A percentile compares a stretch with the other conserved stretches of the same genome.
Conservation (phyloP, 2,113 vertebrate species). For the Gorsachius goisagi region DNA sequence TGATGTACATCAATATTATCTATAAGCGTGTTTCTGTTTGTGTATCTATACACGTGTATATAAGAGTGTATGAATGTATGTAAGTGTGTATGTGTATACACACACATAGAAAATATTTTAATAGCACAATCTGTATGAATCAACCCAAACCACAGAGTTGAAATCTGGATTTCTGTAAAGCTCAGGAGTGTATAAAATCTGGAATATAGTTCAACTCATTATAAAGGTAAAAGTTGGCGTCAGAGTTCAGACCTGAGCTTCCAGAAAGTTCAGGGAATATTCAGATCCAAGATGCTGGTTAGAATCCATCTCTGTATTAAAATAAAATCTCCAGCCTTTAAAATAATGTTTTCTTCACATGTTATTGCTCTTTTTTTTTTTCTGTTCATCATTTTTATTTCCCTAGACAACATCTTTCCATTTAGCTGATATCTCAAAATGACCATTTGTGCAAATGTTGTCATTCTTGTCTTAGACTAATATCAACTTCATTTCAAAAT, state of each 20-base stretch:
- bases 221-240: not conserved
- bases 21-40: not conserved
- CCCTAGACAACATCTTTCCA: not conserved
- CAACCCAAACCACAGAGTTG: not conserved
- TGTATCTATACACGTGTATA: fast-evolving
- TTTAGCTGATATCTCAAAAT: not conserved
- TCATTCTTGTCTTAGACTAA: not conserved
- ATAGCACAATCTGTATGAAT: not conserved
- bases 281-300: not conserved
- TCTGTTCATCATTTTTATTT: conserved; percentile 10
- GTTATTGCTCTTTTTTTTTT: not conserved
- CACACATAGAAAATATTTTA: not conserved
- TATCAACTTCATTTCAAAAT: not conserved
- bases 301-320: not conserved
- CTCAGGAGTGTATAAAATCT: not conserved
- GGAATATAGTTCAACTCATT: conserved; percentile 18
- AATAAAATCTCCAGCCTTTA: not conserved
- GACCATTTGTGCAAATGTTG: not conserved
- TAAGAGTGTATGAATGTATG: not conserved
- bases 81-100: not conserved
- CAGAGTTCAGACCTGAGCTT: conserved; percentile 6
- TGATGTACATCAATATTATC: not conserved
- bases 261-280: conserved; percentile 11
- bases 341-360: conserved; percentile 20
- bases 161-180: conserved; percentile 1